phyloP scores from a whole-genome alignment of 1,140 invertebrate species.

The Drosophila tropicalis region DNA sequence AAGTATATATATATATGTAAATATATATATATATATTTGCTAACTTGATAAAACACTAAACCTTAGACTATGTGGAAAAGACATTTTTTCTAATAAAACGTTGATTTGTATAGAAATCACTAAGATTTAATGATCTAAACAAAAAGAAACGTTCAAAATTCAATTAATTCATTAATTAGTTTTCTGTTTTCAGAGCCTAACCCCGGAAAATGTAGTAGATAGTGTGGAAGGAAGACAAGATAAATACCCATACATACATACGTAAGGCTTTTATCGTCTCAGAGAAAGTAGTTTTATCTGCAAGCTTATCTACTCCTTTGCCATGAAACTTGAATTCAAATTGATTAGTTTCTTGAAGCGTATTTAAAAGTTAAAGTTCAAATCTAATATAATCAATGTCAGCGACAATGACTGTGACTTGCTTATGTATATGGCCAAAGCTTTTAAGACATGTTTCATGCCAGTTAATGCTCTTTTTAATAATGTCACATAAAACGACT shows the following conservation, averaged over 20 bases:
- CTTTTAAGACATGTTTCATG: neutral
- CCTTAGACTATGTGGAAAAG: conserved; percentile 6
- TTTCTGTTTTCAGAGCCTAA: neutral
- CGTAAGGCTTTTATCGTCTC: neutral
- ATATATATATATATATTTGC: neutral
- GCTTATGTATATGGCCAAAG: neutral
- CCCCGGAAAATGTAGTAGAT: neutral
- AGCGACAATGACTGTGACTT: conserved; percentile 4
- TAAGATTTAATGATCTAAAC: conserved; percentile 12
- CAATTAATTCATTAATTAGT: neutral
- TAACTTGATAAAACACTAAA: conserved; percentile 2
- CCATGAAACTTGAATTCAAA: neutral
- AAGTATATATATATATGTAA: neutral
- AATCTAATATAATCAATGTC: neutral
- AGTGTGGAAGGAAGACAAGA: neutral
- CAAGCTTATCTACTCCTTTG: neutral
- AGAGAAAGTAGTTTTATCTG: neutral
- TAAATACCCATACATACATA: neutral
- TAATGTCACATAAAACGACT: neutral
- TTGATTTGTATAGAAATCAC: conserved; percentile 19
- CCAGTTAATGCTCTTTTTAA: conserved; percentile 5
- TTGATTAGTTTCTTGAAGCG: neutral
- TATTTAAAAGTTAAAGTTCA: neutral
- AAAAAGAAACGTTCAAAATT: neutral
- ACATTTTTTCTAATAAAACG: conserved; percentile 13